Percentiles rank a stretch among this genome's conserved stretches.
These are phyloP conservation scores for Ditylenchus weischeri DNA, from an alignment of 2,888 invertebrate genomes.

Conservation along the genomic window DNA sequence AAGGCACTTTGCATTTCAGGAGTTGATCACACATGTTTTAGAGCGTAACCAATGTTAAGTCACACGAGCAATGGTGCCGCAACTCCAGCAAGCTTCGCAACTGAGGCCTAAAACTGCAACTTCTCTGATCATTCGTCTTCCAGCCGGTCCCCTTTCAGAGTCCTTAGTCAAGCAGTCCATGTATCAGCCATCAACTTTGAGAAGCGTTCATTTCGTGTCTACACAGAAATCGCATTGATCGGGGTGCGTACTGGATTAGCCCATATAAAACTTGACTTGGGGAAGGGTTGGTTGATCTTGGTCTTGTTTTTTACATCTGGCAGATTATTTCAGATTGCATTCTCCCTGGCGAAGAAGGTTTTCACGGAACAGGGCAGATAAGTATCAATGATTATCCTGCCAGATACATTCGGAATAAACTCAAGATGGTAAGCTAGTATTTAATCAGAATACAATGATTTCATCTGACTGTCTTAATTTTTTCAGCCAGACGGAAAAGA, in stretches of 20 bases:
- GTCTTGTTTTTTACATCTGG: too few relatives aligned
- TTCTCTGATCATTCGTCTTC: constrained; percentile 5
- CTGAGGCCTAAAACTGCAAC: constrained; percentile 2
- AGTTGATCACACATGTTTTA: too few relatives aligned
- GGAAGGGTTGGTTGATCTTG: constrained; percentile 24
- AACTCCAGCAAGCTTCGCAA: too few relatives aligned
- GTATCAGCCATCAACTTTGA: constrained; percentile 30
- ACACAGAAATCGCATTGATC: constrained; percentile 46
- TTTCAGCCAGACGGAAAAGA: constrained; percentile 15
- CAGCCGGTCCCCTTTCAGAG: constrained; percentile 21
- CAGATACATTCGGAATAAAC: constrained; percentile 27
- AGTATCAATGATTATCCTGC: constrained; percentile 40
- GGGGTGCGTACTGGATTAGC: constrained; percentile 34
- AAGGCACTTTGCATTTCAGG: too few relatives aligned
- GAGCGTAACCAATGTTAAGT: too few relatives aligned
- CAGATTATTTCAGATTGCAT: constrained; percentile 30
- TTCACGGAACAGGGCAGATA: constrained; percentile 25
- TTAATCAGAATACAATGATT: background rate
- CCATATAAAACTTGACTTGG: constrained; percentile 41
- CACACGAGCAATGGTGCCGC: too few relatives aligned
- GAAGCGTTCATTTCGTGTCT: constrained; percentile 34
- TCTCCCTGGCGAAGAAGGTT: constrained; percentile 38
- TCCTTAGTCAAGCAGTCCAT: constrained; percentile 32
- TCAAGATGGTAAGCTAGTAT: constrained; percentile 1
- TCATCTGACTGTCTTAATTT: background rate